Conservation (phyloP, 2,888 invertebrate species). For the Hirtodrosophila duncani region DNA sequence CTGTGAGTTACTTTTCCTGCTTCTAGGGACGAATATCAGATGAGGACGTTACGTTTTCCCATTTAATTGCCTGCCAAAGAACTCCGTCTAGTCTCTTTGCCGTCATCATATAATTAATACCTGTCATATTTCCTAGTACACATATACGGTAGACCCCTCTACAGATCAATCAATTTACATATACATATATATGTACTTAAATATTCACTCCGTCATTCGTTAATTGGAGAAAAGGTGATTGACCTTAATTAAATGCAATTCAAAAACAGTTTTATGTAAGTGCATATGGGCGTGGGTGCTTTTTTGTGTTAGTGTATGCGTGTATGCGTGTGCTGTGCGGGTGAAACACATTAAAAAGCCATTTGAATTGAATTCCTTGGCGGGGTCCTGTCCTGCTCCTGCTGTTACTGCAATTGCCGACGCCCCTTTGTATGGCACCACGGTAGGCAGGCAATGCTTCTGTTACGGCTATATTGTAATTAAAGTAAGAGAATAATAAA, state of each 20-base stretch:
- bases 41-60: too few relatives aligned
- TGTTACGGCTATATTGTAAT: slow-evolving; percentile 59
- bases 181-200: too few relatives aligned
- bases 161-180: too few relatives aligned
- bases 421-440: too few relatives aligned
- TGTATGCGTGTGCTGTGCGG: background rate
- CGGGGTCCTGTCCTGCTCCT: slow-evolving; percentile 11
- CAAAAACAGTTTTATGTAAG: slow-evolving; percentile 12
- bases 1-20: too few relatives aligned
- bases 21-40: too few relatives aligned
- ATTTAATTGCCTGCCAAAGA: too few relatives aligned
- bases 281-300: background rate
- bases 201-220: too few relatives aligned
- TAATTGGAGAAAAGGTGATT: slow-evolving; percentile 10
- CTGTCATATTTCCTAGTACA: too few relatives aligned
- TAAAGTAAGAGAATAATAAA: slow-evolving; percentile 53
- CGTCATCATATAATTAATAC: too few relatives aligned
- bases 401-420: slow-evolving; percentile 22
- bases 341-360: slow-evolving; percentile 57
- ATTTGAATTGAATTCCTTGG: slow-evolving; percentile 68
- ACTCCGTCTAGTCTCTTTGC: too few relatives aligned
- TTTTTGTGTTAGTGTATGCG: background rate
- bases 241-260: slow-evolving; percentile 33
- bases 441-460: background rate
- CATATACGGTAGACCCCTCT: too few relatives aligned